Evolutionary conservation across 2,113 vertebrate genomes (phyloP).

Genomic region (Loxodonta africana): DNA sequence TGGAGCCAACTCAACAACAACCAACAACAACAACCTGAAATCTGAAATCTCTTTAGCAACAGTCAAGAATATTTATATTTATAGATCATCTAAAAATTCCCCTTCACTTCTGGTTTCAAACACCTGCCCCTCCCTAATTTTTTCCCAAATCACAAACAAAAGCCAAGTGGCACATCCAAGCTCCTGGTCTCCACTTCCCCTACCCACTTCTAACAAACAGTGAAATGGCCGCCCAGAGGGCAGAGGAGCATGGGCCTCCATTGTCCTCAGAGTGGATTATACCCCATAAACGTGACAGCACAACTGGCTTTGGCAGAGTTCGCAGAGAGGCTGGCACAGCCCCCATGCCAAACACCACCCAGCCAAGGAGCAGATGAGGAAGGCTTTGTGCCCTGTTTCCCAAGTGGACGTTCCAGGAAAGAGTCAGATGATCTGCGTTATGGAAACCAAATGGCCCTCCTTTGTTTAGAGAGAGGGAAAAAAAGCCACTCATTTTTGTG

Average conservation of each 20-base stretch:
- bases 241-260: not conserved
- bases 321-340: fast-evolving
- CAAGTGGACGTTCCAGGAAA: constrained; percentile 84
- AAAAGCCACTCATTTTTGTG: constrained; percentile 85
- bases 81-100: constrained; percentile 27
- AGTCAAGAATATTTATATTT: constrained; percentile 32
- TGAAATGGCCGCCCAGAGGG: not conserved
- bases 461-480: constrained; percentile 83
- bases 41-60: constrained; percentile 38
- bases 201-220: not conserved
- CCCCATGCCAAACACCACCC: constrained; percentile 3
- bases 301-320: constrained; percentile 10
- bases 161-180: not conserved
- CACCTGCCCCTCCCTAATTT: constrained; percentile 2
- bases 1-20: not conserved
- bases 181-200: not conserved
- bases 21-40: not conserved
- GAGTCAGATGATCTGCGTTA: constrained; percentile 84
- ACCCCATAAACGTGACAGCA: not conserved
- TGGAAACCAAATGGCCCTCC: constrained; percentile 85
- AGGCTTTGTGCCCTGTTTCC: constrained; percentile 74
- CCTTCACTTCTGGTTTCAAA: constrained; percentile 14
- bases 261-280: not conserved
- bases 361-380: not conserved
- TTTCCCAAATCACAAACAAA: constrained; percentile 13